Conservation (phyloP, 1,140 invertebrate species). For the Heterodera carotae region DNA sequence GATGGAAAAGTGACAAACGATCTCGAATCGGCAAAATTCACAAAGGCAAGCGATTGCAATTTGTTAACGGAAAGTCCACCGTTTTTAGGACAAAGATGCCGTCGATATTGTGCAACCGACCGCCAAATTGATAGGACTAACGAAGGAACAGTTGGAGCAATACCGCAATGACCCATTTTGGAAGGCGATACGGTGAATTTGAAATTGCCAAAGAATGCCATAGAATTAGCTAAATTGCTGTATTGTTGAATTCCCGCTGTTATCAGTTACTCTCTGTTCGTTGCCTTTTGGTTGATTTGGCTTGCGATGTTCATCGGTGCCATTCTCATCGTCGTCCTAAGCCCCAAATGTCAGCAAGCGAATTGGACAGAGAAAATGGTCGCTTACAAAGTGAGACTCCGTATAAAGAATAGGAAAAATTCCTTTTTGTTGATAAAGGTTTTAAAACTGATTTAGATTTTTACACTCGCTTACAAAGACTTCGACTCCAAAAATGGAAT, state of each 20-base stretch:
- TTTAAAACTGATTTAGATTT: constrained; percentile 39
- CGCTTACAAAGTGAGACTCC: constrained; percentile 52
- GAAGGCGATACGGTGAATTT: constrained; percentile 58
- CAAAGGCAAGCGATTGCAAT: constrained; percentile 30
- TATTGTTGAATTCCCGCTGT: too few relatives aligned
- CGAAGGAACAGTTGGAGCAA: constrained; percentile 63
- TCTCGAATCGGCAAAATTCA: constrained; percentile 50
- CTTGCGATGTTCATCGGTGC: constrained; percentile 61
- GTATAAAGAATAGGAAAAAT: not conserved
- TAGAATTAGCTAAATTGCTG: not conserved
- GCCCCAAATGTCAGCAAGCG: constrained; percentile 59
- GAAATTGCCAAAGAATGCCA: constrained; percentile 1
- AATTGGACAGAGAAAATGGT: constrained; percentile 56
- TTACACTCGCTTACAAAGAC: constrained; percentile 56
- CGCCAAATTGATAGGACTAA: constrained; percentile 59
- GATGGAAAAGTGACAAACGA: constrained; percentile 28
- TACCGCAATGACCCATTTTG: constrained; percentile 64
- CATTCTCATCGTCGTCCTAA: constrained; percentile 63
- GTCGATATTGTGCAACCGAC: constrained; percentile 53
- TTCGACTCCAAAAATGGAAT: constrained; percentile 51
- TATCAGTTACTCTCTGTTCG: constrained; percentile 54
- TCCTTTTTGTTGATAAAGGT: too few relatives aligned
- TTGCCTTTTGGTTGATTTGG: constrained; percentile 61
- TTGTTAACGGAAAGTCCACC: constrained; percentile 17
- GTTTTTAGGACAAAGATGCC: constrained; percentile 51